Base-by-base conservation (phyloP, 2,797 vertebrate species). In the Sebastes wilsoni region DNA sequence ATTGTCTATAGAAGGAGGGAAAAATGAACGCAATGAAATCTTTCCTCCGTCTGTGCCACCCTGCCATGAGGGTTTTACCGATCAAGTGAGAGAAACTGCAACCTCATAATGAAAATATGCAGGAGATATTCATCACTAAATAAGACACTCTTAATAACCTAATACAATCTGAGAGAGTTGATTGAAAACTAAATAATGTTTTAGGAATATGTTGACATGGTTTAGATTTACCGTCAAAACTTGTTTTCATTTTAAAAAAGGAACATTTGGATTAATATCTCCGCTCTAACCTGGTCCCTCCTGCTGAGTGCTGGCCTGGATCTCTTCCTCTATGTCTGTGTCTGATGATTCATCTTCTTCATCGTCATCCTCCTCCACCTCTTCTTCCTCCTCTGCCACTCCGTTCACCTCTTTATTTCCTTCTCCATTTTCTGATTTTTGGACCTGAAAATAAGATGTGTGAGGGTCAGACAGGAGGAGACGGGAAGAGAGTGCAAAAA, bases 261-360 rank as follows among this genome's bases (percentile, higher is more conserved):
- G 4, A 65, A 58, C 9, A 4, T 25, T 6, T 56, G 5, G 30
- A 36, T 25, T 2, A 14, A n/a, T 4, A 13, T 71, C 6, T 84
- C 4, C 0, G 12, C 55, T 74, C 89, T 87, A 3, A 96, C 96
- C 95, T 81, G 90, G 80, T 58, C 93, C 93, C 2, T 89, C 85
- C 54, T 86, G 91, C 28, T 87, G 90, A 22, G 87, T 75, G 81
- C 95, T 95, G 85, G 95, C 94, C 75, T 94, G 82, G 11, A 97
- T 93, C 71, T 97, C 97, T 2, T 96, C 95, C 25, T 97, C 96
- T 1, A 97, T 96, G 71, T 97, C 96, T 0, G 95, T 92, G 59
- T 97, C 96, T 5, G 96, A 96, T 0, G 97, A 97, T 1, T 93
- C 91, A 0, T 97, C 96, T 0, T 97, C 96, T 2, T 96, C 96